Evolutionary conservation across 2,797 vertebrate genomes (phyloP), one percentile per base, ranked within the genome.

Genomic region (Protosalanx chinensis): DNA sequence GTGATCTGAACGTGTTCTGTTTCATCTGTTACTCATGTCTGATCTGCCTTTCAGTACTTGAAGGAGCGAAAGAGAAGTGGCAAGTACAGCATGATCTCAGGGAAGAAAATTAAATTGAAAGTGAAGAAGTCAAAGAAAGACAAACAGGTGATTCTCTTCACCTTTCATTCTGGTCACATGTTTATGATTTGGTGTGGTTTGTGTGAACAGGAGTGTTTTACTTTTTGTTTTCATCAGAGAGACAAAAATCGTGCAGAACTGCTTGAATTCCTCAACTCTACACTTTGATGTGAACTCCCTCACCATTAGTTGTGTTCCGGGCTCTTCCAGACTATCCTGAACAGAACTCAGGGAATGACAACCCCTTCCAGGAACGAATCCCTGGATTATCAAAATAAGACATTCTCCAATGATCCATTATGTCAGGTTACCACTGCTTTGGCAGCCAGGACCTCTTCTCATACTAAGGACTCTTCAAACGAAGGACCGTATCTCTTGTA

Each of bases 91-190:
- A 96, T 96, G 96, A 96, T 98, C 85, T 95, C 96, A 41, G 96
- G 96, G 83, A 96, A 95, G 89, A 97, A 95, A 88, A 98, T 98
- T 64, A 96, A 97, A 87, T 95, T 98, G 96, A 97, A 95, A 87
- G 93, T 98, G 76, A 98, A 97, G 88, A 98, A 98, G 82, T 94
- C 94, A 70, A 97, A 95, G 87, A 93, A 94, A 80, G 96, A 97
- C 86, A 96, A 97, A 85, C 94, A 96, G 94, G 96, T 96, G 88
- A 80, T 10, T 69, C 29, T 29, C 0, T 13, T n/a, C 12, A 49
- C 18, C 29, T 56, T 56, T 60, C 23, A 41, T 15, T 30, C 6
- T 10, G 18, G 20, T 59, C 1, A 59, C 20, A 3, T 10, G n/a
- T 23, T 59, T 33, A 6, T 32, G 16, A 64, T 18, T 35, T 18